Evolutionary conservation across 2,113 vertebrate species (phyloP), one percentile per base, ranked within the genome.

Genomic region (Phalacrocorax aristotelis): DNA sequence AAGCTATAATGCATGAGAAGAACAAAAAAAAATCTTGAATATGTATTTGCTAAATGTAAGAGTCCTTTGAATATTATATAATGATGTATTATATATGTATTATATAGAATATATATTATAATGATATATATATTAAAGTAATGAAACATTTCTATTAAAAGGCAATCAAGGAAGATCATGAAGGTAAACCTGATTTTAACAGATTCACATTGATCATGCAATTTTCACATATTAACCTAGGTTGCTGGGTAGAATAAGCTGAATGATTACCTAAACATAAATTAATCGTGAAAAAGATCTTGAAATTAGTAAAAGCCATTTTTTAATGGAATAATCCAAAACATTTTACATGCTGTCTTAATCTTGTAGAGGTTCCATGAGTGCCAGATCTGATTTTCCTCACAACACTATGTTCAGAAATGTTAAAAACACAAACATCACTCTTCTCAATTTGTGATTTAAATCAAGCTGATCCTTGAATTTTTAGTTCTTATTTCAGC

Each of bases 361-460:
- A n/a, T 54, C 30, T 80, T 8, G 10, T n/a, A 77, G 46, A 74
- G 5, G 6, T 2, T 66, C 3, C 20, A 29, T 0, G 1, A 23
- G 11, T 85, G 80, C 49, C 62, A 51, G 57, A 57, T 68, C 42
- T 86, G 11, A 19, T 48, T 46, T 91, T 65, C 15, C 30, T 83
- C 38, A 75, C 5, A 21, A 65, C 0, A 3, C 1, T 25, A 2
- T 71, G 9, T 49, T 69, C 32, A 65, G 57, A 87, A 95, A 61
- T 7, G 3, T 51, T 61, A 64, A 81, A 72, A 74, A 26, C 12
- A 62, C 13, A 85, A 71, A n/a, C 3, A 34, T 26, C 15, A 15
- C 16, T 46, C 8, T 9, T 74, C 83, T 83, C 23, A 75, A 25
- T 78, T 34, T 90, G 11, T 44, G 23, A 44, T 51, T 77, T 81